phyloP scores from a whole-genome alignment of 2,888 invertebrate species.

The Ornithoptera alexandrae region DNA sequence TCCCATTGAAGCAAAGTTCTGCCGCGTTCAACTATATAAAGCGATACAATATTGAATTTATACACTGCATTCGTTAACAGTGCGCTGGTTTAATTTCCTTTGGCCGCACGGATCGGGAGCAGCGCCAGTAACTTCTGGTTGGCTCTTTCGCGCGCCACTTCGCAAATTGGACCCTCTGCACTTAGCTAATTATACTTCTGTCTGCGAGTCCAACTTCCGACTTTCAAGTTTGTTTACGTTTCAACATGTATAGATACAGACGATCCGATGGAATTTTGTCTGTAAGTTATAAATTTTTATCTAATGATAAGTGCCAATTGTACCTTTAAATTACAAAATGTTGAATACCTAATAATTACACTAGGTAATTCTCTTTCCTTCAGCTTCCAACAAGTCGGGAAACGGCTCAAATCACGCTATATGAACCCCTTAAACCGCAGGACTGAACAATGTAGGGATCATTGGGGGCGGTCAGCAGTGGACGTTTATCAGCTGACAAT shows the following conservation, averaged over 20 bases:
- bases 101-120: constrained; percentile 7
- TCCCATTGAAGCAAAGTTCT: too few relatives aligned
- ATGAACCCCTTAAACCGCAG: too few relatives aligned
- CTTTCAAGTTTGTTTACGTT: background rate
- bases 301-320: background rate
- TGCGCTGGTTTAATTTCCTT: constrained; percentile 25
- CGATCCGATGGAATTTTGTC: background rate
- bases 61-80: constrained; percentile 9
- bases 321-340: too few relatives aligned
- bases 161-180: constrained; percentile 22
- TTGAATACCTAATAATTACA: too few relatives aligned
- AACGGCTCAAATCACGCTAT: too few relatives aligned
- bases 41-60: constrained; percentile 22
- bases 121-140: constrained; percentile 6
- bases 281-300: background rate
- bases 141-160: constrained; percentile 22
- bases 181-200: constrained; percentile 27
- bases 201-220: constrained; percentile 9
- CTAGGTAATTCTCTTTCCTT: too few relatives aligned
- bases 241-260: background rate
- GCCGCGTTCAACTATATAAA: constrained; percentile 7
- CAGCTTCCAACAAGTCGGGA: too few relatives aligned
- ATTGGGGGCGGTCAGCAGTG: too few relatives aligned
- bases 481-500: too few relatives aligned
- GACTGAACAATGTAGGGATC: too few relatives aligned